These are phyloP conservation scores for Drosophila diplacantha DNA, from an alignment of 2,888 invertebrate species.

Conservation along the genomic window DNA sequence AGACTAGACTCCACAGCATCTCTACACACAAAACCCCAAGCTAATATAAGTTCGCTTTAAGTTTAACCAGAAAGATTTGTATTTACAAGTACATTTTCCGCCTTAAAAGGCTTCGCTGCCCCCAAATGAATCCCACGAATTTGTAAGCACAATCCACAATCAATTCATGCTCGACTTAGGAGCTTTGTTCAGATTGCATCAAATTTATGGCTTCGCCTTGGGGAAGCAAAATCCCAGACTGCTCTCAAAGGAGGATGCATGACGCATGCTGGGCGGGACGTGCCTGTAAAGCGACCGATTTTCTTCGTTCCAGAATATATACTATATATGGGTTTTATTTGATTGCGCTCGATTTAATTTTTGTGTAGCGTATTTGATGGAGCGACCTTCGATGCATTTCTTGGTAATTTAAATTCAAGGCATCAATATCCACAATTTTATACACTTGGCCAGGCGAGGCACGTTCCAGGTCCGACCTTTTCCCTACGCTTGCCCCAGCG, in stretches of 20 bases:
- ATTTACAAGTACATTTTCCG: neutral
- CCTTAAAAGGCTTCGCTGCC: neutral
- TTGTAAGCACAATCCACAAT: slow-evolving; percentile 1
- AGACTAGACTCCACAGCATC: neutral
- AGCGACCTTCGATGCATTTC: slow-evolving; percentile 29
- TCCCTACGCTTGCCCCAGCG: slow-evolving; percentile 25
- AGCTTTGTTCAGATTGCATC: slow-evolving; percentile 19
- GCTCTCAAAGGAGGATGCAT: slow-evolving; percentile 1
- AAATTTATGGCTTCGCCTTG: slow-evolving; percentile 7
- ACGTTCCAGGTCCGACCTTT: slow-evolving; percentile 41
- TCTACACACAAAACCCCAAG: no score
- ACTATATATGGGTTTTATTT: slow-evolving; percentile 19
- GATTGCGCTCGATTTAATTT: slow-evolving; percentile 45
- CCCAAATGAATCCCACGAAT: neutral
- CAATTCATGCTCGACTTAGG: slow-evolving; percentile 18
- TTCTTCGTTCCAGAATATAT: slow-evolving; percentile 1
- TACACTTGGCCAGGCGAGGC: slow-evolving; percentile 33
- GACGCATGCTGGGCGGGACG: slow-evolving; percentile 23
- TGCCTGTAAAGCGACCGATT: slow-evolving; percentile 19
- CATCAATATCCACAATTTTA: slow-evolving; percentile 14
- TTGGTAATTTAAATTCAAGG: slow-evolving; percentile 19
- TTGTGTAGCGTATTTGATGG: slow-evolving; percentile 28
- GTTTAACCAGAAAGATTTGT: neutral
- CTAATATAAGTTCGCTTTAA: neutral
- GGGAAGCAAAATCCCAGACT: slow-evolving; percentile 8